phyloP scores from a whole-genome alignment of 2,797 vertebrate genomes.

The Coilia nasus region DNA sequence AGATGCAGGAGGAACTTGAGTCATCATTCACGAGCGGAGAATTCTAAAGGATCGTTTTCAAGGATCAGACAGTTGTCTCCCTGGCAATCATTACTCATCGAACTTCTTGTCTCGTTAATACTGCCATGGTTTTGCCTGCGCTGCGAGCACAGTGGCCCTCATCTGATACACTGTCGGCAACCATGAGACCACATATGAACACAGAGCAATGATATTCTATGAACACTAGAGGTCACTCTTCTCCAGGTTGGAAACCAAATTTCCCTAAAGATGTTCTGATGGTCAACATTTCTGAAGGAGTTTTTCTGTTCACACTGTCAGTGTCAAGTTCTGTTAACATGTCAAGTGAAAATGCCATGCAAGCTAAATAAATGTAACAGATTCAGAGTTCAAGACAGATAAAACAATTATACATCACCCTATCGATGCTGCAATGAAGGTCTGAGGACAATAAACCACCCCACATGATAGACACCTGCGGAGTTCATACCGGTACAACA shows the following conservation, averaged over 20 bases:
- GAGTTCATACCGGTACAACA: neutral
- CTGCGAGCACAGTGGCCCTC: constrained; percentile 6
- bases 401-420: neutral
- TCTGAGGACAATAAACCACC: neutral
- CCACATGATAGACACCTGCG: neutral
- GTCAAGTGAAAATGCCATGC: neutral
- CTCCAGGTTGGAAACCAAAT: neutral
- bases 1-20: constrained; percentile 49
- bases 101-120: constrained; percentile 25
- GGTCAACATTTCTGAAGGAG: constrained; percentile 10
- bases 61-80: constrained; percentile 24
- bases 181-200: neutral
- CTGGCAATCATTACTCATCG: constrained; percentile 26
- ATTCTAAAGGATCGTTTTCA: constrained; percentile 7
- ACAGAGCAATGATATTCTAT: neutral
- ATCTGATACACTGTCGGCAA: constrained; percentile 6
- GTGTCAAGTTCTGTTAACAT: neutral
- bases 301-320: neutral
- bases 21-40: constrained; percentile 58
- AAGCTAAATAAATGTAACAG: neutral
- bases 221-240: constrained; percentile 15
- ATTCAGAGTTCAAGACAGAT: neutral
- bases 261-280: neutral
- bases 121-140: constrained; percentile 10
- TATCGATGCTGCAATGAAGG: neutral